A percentile compares a stretch with the other conserved stretches of the same genome.
These are phyloP conservation scores for Volucella zonaria DNA, from an alignment of 2,888 invertebrate species.

Conservation along the genomic window DNA sequence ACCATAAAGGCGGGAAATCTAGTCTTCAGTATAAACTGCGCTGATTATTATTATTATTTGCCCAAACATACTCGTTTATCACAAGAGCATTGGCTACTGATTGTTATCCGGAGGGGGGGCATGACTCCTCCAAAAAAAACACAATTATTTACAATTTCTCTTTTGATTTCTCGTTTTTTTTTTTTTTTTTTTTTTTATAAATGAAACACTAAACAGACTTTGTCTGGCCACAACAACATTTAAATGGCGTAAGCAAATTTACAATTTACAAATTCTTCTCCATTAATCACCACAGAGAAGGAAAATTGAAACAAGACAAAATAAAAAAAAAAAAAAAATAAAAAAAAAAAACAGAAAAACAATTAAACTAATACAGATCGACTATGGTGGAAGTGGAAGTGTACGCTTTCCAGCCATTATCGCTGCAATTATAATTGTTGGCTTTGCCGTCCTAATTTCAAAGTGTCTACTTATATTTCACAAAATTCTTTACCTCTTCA, in stretches of 20 bases:
- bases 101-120: neutral
- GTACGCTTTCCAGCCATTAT: conserved; percentile 65
- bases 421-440: conserved; percentile 29
- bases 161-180: conserved; percentile 15
- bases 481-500: conserved; percentile 80
- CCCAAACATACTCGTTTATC: conserved; percentile 29
- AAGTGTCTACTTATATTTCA: conserved; percentile 59
- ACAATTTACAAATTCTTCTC: too few species aligned
- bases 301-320: conserved; percentile 28
- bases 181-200: conserved; percentile 19
- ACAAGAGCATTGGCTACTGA: conserved; percentile 6
- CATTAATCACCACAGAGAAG: conserved; percentile 65
- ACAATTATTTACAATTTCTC: neutral
- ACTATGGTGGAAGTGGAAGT: conserved; percentile 45
- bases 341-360: conserved; percentile 29
- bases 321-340: conserved; percentile 14
- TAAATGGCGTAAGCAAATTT: conserved; percentile 68
- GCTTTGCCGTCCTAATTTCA: conserved; percentile 64
- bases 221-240: conserved; percentile 6
- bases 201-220: conserved; percentile 23
- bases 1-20: conserved; percentile 71
- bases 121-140: neutral
- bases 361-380: conserved; percentile 61
- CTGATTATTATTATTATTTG: conserved; percentile 9
- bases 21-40: conserved; percentile 37